Evolutionary conservation across 37 sponge, comb jelly and placozoan genomes (phyloP).

Genomic region (Beroe ovata): DNA sequence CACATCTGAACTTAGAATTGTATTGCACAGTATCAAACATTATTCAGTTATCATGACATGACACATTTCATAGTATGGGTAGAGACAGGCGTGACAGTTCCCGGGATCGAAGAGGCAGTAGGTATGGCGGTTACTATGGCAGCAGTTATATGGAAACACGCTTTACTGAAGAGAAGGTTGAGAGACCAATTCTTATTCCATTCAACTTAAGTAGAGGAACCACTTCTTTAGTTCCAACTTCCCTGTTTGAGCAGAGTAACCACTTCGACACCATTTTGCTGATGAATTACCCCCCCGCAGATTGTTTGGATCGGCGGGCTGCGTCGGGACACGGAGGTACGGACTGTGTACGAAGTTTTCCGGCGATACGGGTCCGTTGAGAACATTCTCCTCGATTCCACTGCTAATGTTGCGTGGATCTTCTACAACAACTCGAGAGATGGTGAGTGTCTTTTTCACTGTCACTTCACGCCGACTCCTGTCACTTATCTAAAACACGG

Average conservation of each 20-base stretch:
- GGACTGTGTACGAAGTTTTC: conserved; percentile 42
- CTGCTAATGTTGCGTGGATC: conserved; percentile 16
- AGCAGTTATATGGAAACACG: conserved; percentile 51
- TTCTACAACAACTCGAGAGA: conserved; percentile 18
- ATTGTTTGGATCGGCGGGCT: conserved; percentile 43
- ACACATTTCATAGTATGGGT: conserved; percentile 16
- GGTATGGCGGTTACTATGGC: conserved; percentile 4
- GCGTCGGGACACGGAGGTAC: conserved; percentile 10
- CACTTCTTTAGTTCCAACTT: too few species aligned
- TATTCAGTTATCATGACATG: background rate
- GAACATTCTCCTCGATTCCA: conserved; percentile 11
- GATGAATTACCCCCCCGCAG: background rate
- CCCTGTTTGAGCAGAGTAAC: too few species aligned
- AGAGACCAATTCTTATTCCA: too few species aligned
- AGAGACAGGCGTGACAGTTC: conserved; percentile 55
- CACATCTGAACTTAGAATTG: too few species aligned
- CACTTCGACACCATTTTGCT: too few species aligned
- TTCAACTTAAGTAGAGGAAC: too few species aligned
- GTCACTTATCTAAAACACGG: too few species aligned
- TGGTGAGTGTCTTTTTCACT: background rate
- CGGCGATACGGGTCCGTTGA: conserved; percentile 24
- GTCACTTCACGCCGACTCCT: too few species aligned
- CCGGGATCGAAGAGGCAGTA: background rate
- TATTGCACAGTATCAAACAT: background rate
- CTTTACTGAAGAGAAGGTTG: conserved; percentile 19